Percentiles rank a stretch among this genome's conserved stretches.
phyloP scores from a whole-genome alignment of 2,888 invertebrate genomes.

The Acleris cristana region DNA sequence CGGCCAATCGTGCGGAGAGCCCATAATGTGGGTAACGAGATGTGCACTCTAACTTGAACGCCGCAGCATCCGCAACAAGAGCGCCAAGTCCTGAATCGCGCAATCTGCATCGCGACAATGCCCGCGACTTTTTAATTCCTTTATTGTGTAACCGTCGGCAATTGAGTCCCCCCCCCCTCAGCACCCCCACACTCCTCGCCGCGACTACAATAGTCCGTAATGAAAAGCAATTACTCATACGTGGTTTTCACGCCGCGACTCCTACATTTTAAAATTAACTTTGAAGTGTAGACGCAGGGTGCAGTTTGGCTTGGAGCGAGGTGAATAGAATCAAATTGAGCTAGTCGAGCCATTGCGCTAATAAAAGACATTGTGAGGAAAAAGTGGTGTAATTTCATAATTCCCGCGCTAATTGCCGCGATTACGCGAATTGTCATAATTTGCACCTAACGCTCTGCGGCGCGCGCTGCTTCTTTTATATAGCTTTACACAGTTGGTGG shows the following conservation, averaged over 20 bases:
- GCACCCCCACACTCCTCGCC: conserved; percentile 41
- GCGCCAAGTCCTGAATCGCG: conserved; percentile 12
- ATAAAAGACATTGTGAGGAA: conserved; percentile 78
- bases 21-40: background rate
- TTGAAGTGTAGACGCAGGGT: conserved; percentile 44
- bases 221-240: conserved; percentile 83
- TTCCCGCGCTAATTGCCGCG: conserved; percentile 47
- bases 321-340: conserved; percentile 80
- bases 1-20: too few relatives aligned
- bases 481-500: too few relatives aligned
- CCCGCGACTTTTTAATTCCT: conserved; percentile 68
- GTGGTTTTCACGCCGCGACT: conserved; percentile 66
- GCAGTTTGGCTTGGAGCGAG: conserved; percentile 43
- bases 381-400: conserved; percentile 81
- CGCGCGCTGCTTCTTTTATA: background rate
- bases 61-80: conserved; percentile 7
- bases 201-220: conserved; percentile 75
- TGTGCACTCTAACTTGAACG: background rate
- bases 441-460: conserved; percentile 14
- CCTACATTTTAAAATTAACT: conserved; percentile 45
- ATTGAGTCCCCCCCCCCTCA: conserved; percentile 52
- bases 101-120: conserved; percentile 34
- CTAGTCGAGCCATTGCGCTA: conserved; percentile 69
- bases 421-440: conserved; percentile 25
- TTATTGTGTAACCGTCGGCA: conserved; percentile 80